These are phyloP conservation scores for Chrysolina haemoptera DNA, from an alignment of 2,888 invertebrate species.

Conservation along the genomic window DNA sequence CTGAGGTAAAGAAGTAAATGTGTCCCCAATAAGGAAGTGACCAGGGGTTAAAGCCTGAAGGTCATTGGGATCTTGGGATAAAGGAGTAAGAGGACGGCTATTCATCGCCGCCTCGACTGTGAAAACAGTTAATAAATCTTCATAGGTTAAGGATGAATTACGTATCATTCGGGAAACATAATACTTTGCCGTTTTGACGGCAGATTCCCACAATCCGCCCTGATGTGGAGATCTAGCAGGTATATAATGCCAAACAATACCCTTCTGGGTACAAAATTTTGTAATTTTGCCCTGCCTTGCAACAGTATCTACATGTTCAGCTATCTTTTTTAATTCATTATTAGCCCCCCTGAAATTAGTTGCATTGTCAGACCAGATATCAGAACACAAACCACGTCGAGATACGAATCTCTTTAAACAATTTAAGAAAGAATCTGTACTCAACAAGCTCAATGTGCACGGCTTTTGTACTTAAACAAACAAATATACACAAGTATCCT, in stretches of 20 bases:
- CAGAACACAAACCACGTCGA: constrained; percentile 35
- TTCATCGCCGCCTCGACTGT: constrained; percentile 59
- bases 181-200: constrained; percentile 57
- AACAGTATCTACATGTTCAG: neutral
- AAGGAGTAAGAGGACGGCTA: constrained; percentile 54
- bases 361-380: constrained; percentile 32
- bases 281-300: neutral
- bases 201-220: constrained; percentile 62
- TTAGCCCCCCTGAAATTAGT: constrained; percentile 23
- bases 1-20: constrained; percentile 23
- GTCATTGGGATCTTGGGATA: constrained; percentile 33
- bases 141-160: constrained; percentile 51
- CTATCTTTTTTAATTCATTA: constrained; percentile 10
- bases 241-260: constrained; percentile 50
- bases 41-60: too few relatives aligned
- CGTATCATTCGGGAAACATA: constrained; percentile 55
- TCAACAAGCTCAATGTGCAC: too few relatives aligned
- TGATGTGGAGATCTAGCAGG: constrained; percentile 57
- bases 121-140: constrained; percentile 58
- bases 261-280: neutral
- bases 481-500: constrained; percentile 41
- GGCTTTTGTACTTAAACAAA: too few relatives aligned
- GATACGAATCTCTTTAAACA: constrained; percentile 36
- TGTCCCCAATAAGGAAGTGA: constrained; percentile 35
- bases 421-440: constrained; percentile 31